phyloP scores from a whole-genome alignment of 2,113 vertebrate genomes.

The Prionailurus viverrinus region DNA sequence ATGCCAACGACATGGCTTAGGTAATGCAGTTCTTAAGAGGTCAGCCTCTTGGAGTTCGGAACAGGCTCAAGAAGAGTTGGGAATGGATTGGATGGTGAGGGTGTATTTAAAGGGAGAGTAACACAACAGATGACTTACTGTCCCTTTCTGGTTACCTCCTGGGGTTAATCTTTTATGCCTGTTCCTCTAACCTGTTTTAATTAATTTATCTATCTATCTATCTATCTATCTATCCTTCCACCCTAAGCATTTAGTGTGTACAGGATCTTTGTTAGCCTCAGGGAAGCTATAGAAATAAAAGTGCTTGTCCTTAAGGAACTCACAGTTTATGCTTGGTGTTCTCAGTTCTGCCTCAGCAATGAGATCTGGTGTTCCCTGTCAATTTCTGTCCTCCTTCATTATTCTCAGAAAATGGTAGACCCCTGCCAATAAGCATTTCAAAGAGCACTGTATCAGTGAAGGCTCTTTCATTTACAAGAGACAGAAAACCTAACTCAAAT shows the following conservation, averaged over 20 bases:
- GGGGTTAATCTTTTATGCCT: background rate
- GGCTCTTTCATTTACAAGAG: background rate
- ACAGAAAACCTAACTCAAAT: constrained; percentile 23
- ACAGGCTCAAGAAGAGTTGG: background rate
- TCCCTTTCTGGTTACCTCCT: background rate
- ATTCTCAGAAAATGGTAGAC: background rate
- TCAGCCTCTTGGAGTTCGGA: background rate
- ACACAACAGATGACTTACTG: background rate
- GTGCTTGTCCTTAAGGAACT: background rate
- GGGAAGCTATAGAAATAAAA: background rate
- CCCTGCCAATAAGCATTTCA: background rate
- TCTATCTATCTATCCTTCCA: too few species aligned
- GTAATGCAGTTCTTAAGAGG: background rate
- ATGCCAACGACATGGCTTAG: background rate
- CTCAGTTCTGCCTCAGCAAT: background rate
- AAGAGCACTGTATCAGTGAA: background rate
- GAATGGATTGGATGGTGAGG: background rate
- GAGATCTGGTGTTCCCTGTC: background rate
- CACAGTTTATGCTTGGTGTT: background rate
- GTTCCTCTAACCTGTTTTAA: background rate
- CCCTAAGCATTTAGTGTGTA: background rate
- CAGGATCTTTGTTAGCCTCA: background rate
- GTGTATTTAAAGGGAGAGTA: background rate
- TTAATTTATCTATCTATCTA: background rate
- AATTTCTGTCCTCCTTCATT: background rate